Evolutionary conservation across 2,888 invertebrate species (phyloP), one percentile per base, ranked within the genome.

Genomic region (Polymixis flavicincta): DNA sequence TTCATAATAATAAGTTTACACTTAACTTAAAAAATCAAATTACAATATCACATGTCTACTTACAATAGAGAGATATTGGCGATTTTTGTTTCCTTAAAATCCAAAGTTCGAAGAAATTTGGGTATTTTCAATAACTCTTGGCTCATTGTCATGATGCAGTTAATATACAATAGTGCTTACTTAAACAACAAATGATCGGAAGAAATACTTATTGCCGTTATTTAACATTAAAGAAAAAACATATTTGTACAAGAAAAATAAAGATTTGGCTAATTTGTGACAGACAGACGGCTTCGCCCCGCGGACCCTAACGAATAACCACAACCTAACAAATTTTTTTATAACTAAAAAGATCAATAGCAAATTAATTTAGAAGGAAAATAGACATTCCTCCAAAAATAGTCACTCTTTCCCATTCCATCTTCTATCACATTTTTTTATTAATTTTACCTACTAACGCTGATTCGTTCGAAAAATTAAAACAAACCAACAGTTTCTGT

Each of bases 1-100:
- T 95, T 93, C 90, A 92, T 93, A 95, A 92, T 90, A 93, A 94
- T 95, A 96, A 95, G 95, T 95, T 93, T 96, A 96, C 93, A 94
- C 91, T 94, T 95, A 96, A 93, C 90, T 92, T 87, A 84, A 84
- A 93, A 95, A 95, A 94, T 93, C 93, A 95, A 93, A 96, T 92
- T 96, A 96, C 96, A 96, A 96, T 96, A 96, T 96, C 96, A 96
- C 96, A 96, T 95, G 94, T 96, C 96, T 96, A 96, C 96, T 96
- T 95, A 96, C 92, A 96, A 96, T 96, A 96, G 96, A 96, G 95
- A 96, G 96, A 96, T 96, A 96, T 96, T 95, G 96, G 95, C 94
- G 94, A 93, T 92, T 90, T 86, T 79, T 78, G 86, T 76, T 91
- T 87, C 90, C 91, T 93, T 94, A 92, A 88, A 88, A 91, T 92